Evolutionary conservation across 1,140 invertebrate species (phyloP), one percentile per base, ranked within the genome.

Genomic region (Intoshia linei): DNA sequence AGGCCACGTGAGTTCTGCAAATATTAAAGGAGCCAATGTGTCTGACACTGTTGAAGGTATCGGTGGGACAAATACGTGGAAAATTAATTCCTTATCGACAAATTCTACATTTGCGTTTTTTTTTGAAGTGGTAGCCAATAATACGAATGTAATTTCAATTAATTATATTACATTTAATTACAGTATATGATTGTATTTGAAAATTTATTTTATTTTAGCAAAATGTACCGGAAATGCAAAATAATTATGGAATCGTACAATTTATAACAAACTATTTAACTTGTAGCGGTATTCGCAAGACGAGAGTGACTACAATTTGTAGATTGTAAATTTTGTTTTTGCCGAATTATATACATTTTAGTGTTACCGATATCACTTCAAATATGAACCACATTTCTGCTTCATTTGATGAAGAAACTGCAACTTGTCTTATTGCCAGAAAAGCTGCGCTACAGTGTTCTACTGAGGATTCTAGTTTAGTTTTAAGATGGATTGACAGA

Each of bases 41-140:
- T 78, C 81, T 0, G 90, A 98, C 50, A 77, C 74, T 41, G 87
- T 93, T 63, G 45, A 58, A 25, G 90, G 90, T 37, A 70, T 93
- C 54, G 84, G 87, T 29, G 78, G 77, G 33, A 95, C 90, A 1
- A 76, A 73, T 42, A 77, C 87, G 49, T 98, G 90, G 90, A 95
- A 93, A 59, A 70, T 95, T 55, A 93, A 84, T 57, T 73, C 77
- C 0, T 62, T 98, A 7, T 78, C 68, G 35, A 81, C 84, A 0
- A 77, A 71, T 44, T 75, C 76, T 7, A 93, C 84, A 2, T 68
- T 79, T 40, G 74, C 73, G 13, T 65, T 92, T 39, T 87, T 92
- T 60, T 93, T 95, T 59, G 90, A 98, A 64, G 73, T 95, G 36
- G 76, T 81, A 14, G 92, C 81, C 59, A 79, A 68, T 59, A 65